Evolutionary conservation across 2,797 vertebrate species (phyloP).

Genomic region (Acanthiza pusilla): DNA sequence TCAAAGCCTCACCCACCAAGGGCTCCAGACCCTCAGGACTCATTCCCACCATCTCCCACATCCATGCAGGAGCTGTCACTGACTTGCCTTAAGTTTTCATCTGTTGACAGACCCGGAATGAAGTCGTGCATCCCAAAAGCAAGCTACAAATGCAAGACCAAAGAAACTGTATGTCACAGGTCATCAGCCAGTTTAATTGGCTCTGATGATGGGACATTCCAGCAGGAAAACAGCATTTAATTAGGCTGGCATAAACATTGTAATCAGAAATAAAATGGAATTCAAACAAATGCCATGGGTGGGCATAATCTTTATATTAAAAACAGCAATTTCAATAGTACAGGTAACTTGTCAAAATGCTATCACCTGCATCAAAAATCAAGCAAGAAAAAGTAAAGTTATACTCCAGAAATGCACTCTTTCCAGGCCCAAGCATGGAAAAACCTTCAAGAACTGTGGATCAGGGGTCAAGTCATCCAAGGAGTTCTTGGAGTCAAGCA

Average conservation of each 20-base stretch:
- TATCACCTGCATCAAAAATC: not conserved
- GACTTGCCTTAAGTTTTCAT: not conserved
- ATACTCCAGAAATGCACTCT: not conserved
- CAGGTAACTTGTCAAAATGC: slow-evolving; percentile 29
- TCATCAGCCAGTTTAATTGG: slow-evolving; percentile 36
- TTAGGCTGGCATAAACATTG: not conserved
- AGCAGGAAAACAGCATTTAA: slow-evolving; percentile 30
- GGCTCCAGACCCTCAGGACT: not conserved
- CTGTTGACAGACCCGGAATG: not conserved
- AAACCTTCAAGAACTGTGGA: not conserved
- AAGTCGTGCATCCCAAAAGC: not conserved
- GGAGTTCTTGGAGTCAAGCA: not conserved
- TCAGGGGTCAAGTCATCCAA: not conserved
- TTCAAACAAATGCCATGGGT: not conserved
- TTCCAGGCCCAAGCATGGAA: not conserved
- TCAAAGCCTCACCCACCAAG: rapidly evolving
- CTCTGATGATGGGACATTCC: slow-evolving; percentile 20
- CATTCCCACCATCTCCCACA: not conserved
- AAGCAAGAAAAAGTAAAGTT: not conserved
- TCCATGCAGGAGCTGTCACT: not conserved
- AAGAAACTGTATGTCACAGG: slow-evolving; percentile 10
- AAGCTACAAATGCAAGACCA: not conserved
- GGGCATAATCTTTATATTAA: not conserved
- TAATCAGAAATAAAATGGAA: slow-evolving; percentile 37
- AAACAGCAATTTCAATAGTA: not conserved